A percentile compares a stretch with the other conserved stretches of the same genome.
Evolutionary conservation across 2,797 vertebrate genomes (phyloP).

Genomic region (Protosalanx chinensis): DNA sequence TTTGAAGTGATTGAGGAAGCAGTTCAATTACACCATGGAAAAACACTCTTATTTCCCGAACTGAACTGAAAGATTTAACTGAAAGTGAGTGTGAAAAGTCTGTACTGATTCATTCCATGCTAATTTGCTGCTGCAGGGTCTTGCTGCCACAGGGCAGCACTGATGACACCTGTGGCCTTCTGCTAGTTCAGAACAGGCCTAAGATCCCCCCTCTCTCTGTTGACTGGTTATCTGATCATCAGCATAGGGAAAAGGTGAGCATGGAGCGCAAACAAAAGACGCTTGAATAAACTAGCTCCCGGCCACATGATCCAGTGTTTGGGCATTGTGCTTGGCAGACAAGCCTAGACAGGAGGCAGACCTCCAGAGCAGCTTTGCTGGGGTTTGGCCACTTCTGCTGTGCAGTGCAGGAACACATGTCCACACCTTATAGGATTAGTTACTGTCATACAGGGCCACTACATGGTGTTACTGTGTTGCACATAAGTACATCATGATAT

Average conservation of each 20-base stretch:
- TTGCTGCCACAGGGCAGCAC: not conserved
- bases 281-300: conserved; percentile 82
- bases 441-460: too few relatives aligned
- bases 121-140: too few relatives aligned
- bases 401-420: conserved; percentile 63
- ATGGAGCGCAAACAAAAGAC: conserved; percentile 79
- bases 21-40: too few relatives aligned
- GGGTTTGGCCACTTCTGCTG: conserved; percentile 76
- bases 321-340: conserved; percentile 86
- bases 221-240: conserved; percentile 68
- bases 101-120: too few relatives aligned
- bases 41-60: too few relatives aligned
- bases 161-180: conserved; percentile 29
- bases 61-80: too few relatives aligned
- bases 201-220: conserved; percentile 29
- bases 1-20: too few relatives aligned
- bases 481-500: too few relatives aligned
- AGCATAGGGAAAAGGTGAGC: conserved; percentile 66
- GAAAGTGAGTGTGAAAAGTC: too few relatives aligned
- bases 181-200: conserved; percentile 33
- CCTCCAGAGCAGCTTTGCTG: conserved; percentile 75
- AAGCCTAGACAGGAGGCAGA: conserved; percentile 83
- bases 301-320: conserved; percentile 84
- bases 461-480: too few relatives aligned
- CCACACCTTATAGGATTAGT: conserved; percentile 61